A percentile compares a stretch with the other conserved stretches of the same genome.
Evolutionary conservation across 2,113 vertebrate genomes (phyloP).

Genomic region (Zingel zingel): DNA sequence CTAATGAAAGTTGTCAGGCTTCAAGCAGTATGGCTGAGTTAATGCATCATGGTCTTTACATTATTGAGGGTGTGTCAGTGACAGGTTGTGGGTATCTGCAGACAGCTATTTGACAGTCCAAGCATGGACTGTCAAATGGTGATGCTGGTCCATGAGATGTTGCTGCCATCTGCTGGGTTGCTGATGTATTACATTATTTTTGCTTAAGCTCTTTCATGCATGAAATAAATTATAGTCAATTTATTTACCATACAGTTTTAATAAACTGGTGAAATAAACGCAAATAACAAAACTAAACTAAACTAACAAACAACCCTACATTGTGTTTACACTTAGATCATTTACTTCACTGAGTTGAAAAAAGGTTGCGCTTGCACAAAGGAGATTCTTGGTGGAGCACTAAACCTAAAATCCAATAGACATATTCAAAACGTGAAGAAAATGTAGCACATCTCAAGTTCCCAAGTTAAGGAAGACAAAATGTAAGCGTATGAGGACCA

Average conservation of each 20-base stretch:
- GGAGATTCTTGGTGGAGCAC: no score
- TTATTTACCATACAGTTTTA: no score
- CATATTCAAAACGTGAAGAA: no score
- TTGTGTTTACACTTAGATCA: neutral
- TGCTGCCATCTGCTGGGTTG: constrained; percentile 72
- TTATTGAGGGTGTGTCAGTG: neutral
- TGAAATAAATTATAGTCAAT: no score
- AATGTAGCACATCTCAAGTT: no score
- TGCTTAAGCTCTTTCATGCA: neutral
- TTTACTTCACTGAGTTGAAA: no score
- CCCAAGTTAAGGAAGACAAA: no score
- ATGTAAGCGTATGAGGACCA: no score
- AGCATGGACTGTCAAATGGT: neutral
- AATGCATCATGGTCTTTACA: neutral
- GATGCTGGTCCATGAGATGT: constrained; percentile 11
- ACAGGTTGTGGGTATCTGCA: neutral
- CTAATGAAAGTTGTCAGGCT: neutral
- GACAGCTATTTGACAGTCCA: neutral
- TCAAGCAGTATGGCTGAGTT: neutral
- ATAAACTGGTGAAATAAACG: neutral
- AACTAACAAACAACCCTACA: neutral
- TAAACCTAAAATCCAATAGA: no score
- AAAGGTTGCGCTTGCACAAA: no score
- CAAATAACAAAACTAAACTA: neutral
- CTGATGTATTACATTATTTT: neutral